Percentiles rank a stretch among this genome's conserved stretches.
These are phyloP conservation scores for Stigmatopora nigra DNA, from an alignment of 2,113 vertebrate species.

Conservation along the genomic window DNA sequence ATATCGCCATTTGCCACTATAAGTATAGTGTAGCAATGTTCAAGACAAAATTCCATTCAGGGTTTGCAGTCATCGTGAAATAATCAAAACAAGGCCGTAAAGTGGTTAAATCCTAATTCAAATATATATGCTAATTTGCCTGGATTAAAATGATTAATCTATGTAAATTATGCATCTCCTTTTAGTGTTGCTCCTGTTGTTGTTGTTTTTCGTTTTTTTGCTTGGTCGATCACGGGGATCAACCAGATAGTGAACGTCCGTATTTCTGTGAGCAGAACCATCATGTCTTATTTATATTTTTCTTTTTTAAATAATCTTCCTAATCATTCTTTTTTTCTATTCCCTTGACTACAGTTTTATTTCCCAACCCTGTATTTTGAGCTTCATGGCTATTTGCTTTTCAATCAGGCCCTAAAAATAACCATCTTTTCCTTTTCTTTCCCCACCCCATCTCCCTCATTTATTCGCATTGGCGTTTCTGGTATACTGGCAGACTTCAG, in stretches of 20 bases:
- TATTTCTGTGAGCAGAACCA: background rate
- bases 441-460: too few species aligned
- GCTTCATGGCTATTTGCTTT: too few species aligned
- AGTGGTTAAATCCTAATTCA: constrained; percentile 69
- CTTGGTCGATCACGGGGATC: constrained; percentile 4
- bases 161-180: constrained; percentile 56
- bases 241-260: constrained; percentile 6
- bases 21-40: constrained; percentile 65
- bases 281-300: constrained; percentile 20
- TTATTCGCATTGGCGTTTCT: constrained; percentile 73
- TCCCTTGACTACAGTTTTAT: constrained; percentile 34
- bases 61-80: constrained; percentile 57
- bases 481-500: constrained; percentile 72
- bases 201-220: constrained; percentile 20
- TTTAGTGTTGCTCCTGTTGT: constrained; percentile 47
- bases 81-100: constrained; percentile 68
- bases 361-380: too few species aligned
- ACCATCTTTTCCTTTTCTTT: too few species aligned
- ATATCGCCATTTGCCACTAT: constrained; percentile 69
- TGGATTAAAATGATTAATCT: constrained; percentile 67
- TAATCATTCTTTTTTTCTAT: constrained; percentile 25
- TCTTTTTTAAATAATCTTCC: constrained; percentile 25
- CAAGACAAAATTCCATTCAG: constrained; percentile 54
- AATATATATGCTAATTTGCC: constrained; percentile 74
- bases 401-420: too few species aligned